Base-by-base conservation (phyloP, 1,140 invertebrate species). In the Paraescarpia echinospica region DNA sequence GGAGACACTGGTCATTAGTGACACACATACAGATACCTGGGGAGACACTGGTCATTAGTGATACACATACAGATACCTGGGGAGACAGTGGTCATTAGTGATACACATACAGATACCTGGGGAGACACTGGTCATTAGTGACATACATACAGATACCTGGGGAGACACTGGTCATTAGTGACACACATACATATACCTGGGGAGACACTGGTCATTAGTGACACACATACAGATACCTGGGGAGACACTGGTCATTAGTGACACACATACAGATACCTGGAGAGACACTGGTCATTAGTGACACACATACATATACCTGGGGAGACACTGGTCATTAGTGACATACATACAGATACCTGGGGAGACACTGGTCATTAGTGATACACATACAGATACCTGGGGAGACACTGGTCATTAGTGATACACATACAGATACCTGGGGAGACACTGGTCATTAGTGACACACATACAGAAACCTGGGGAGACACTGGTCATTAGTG, bases 1-100 rank as follows among this genome's bases (percentile, higher is more conserved):
- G n/a, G n/a, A n/a, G 41, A 41, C 98, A 97, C 96, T 99, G 99
- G 93, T 99, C 98, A 97, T 99, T 99, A 94, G 99, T 97, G 95
- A 98, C 99, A 96, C 99, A 99, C 94, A 99, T 97, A 96, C 99
- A 99, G 94, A 97, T 97, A 93, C 89, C 95, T 94, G 34, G 8
- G 90, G 35, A 91, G 5, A 41, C 35, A n/a, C n/a, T 34, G 33
- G 35, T n/a, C 33, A 91, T 34, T 35, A 34, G 35, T 35, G 35
- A 91, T 8, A 5, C 95, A 98, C 99, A 96, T 99, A 99, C 94
- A 99, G 97, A 96, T 99, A 99, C 94, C 97, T 97, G 93, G 89
- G 95, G 94, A 92, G 41, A 91, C n/a, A 59, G 8, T 27, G n/a
- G 34, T 22, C 34, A 91, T 35, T 33, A 48, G 48, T 48, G 27